Evolutionary conservation across 2,888 invertebrate species (phyloP), one percentile per base, ranked within the genome.

Genomic region (Herminia tarsipennalis): DNA sequence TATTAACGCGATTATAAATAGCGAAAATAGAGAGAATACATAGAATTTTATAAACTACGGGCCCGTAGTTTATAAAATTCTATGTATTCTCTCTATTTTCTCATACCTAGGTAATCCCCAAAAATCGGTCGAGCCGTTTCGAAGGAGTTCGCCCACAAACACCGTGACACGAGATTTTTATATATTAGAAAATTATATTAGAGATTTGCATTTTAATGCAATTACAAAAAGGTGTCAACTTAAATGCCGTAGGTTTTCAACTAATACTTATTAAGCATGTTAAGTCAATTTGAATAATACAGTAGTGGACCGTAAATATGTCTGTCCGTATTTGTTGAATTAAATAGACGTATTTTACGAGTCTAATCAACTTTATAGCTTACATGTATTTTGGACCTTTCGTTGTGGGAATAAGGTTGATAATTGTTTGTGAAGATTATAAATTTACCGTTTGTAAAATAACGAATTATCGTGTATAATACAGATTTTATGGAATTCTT

Each of bases 251-350:
- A 27, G 10, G 10, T 30, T 36, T 25, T 4, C 1, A 22, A 22
- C 14, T 47, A 27, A 42, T 5, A 12, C 5, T 28, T 28, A 43
- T 34, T 35, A n/a, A n/a, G n/a, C n/a, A n/a, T n/a, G n/a, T n/a
- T 35, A 5, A 32, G 24, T 27, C 18, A 24, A 41, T 57, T 28
- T 30, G 29, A 40, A 47, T 44, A 58, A 45, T 38, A 44, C 48
- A 24, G 45, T 47, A 62, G 43, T 43, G n/a, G n/a, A 18, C 33
- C 47, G 18, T 53, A 38, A 45, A 43, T 39, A 30, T 44, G 28
- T 30, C 29, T 37, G 32, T 46, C 34, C 22, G 13, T 17, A 36
- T 35, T 30, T 17, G 20, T 21, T 17, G 6, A 45, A 53, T 45
- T 37, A 6, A 28, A 44, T 45, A 18, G 10, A 16, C 5, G 18